Percentiles rank a stretch among this genome's conserved stretches.
phyloP scores from a whole-genome alignment of 2,797 vertebrate genomes.

The Gouania willdenowi region DNA sequence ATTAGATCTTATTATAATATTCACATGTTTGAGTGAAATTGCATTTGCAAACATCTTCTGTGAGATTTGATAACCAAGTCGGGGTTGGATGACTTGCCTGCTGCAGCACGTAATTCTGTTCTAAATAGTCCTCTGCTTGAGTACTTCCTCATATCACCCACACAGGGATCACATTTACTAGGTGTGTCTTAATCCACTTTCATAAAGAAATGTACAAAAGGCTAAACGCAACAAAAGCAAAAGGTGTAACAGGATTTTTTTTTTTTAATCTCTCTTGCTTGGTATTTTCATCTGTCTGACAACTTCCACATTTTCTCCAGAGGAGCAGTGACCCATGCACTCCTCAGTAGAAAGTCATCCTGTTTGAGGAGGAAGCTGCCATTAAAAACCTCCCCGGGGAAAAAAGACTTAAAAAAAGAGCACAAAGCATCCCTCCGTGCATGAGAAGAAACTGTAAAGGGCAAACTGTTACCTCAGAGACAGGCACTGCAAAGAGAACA shows the following conservation, averaged over 20 bases:
- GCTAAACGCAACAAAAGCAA: too few species aligned
- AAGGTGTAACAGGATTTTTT: too few species aligned
- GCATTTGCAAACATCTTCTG: not conserved
- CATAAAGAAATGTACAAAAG: too few species aligned
- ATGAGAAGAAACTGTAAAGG: constrained; percentile 10
- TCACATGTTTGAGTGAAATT: not conserved
- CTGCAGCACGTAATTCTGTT: constrained; percentile 18
- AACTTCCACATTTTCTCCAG: constrained; percentile 9
- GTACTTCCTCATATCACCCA: constrained; percentile 19
- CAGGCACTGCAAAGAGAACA: constrained; percentile 27
- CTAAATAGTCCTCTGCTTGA: constrained; percentile 9
- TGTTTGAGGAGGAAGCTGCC: constrained; percentile 29
- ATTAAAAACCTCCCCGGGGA: constrained; percentile 26
- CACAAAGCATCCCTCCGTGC: constrained; percentile 11
- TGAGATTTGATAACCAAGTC: constrained; percentile 3
- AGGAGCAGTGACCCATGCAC: not conserved
- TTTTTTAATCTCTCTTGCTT: too few species aligned
- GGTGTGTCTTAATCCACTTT: constrained; percentile 39
- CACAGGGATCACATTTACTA: constrained; percentile 10
- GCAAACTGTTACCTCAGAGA: constrained; percentile 18
- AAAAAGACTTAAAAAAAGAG: constrained; percentile 11
- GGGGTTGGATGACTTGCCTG: constrained; percentile 9
- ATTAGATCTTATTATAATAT: not conserved
- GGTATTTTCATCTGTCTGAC: too few species aligned
- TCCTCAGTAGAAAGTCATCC: constrained; percentile 17